Conservation (phyloP, 2,888 invertebrate species). For the Caenorhabditis auriculariae region DNA sequence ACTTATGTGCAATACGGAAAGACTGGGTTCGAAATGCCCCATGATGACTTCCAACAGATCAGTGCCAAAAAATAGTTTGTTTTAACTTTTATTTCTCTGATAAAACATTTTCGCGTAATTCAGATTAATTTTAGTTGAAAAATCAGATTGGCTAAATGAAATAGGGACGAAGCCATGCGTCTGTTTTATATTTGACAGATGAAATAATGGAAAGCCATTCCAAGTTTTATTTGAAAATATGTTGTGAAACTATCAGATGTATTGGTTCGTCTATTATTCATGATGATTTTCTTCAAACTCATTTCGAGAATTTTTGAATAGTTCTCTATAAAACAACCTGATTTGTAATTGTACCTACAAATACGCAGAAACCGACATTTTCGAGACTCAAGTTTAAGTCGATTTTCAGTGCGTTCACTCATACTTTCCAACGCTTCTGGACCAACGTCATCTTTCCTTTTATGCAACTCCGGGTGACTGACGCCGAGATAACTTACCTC, state of each 20-base stretch:
- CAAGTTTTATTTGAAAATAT: neutral
- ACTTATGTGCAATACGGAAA: slow-evolving; percentile 51
- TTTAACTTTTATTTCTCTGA: neutral
- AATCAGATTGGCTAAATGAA: no score
- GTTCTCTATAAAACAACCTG: no score
- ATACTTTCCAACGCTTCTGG: slow-evolving; percentile 54
- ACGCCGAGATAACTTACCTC: slow-evolving; percentile 57
- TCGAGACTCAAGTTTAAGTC: slow-evolving; percentile 5
- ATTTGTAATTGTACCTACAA: no score
- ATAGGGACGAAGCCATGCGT: no score
- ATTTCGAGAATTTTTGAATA: no score
- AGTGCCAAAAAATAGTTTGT: slow-evolving; percentile 43
- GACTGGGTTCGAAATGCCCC: slow-evolving; percentile 55
- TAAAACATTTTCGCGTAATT: no score
- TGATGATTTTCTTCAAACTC: no score
- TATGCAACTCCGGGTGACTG: slow-evolving; percentile 45
- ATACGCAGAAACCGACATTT: no score
- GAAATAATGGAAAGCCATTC: no score
- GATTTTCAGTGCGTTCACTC: slow-evolving; percentile 51
- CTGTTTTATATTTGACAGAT: no score
- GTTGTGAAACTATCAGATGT: neutral
- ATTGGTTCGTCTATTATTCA: no score
- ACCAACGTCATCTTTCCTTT: slow-evolving; percentile 53
- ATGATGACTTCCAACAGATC: slow-evolving; percentile 47
- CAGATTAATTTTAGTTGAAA: no score